These are phyloP conservation scores for Homarus americanus DNA, from an alignment of 1,140 invertebrate genomes.

Conservation along the genomic window DNA sequence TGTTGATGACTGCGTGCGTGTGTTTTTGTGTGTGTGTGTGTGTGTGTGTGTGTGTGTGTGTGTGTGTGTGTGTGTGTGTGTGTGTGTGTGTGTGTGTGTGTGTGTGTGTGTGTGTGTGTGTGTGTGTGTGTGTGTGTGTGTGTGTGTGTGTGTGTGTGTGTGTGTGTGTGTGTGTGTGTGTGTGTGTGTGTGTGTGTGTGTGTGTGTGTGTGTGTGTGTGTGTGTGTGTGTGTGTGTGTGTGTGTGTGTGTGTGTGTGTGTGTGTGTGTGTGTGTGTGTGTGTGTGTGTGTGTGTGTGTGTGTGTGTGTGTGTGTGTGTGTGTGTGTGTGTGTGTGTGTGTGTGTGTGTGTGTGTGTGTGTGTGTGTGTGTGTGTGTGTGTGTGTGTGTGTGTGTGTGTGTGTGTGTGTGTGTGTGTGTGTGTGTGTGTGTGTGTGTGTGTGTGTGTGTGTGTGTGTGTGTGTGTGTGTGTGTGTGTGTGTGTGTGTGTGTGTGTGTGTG, in stretches of 20 bases:
- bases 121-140: slow-evolving; percentile 14
- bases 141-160: slow-evolving; percentile 9
- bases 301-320: slow-evolving; percentile 9
- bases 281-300: slow-evolving; percentile 3
- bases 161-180: slow-evolving; percentile 9
- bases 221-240: slow-evolving; percentile 9
- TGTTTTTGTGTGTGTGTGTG: too few species aligned
- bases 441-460: too few species aligned
- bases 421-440: too few species aligned
- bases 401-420: too few species aligned
- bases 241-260: slow-evolving; percentile 9
- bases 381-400: too few species aligned
- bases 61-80: slow-evolving; percentile 17
- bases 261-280: slow-evolving; percentile 9
- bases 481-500: too few species aligned
- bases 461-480: too few species aligned
- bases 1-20: too few species aligned
- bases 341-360: too few species aligned
- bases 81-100: slow-evolving; percentile 7
- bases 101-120: slow-evolving; percentile 5
- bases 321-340: slow-evolving; percentile 9
- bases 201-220: slow-evolving; percentile 9
- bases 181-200: slow-evolving; percentile 9
- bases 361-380: too few species aligned
- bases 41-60: too few species aligned